Conservation (phyloP, 2,888 invertebrate species). For the Thera britannica region DNA sequence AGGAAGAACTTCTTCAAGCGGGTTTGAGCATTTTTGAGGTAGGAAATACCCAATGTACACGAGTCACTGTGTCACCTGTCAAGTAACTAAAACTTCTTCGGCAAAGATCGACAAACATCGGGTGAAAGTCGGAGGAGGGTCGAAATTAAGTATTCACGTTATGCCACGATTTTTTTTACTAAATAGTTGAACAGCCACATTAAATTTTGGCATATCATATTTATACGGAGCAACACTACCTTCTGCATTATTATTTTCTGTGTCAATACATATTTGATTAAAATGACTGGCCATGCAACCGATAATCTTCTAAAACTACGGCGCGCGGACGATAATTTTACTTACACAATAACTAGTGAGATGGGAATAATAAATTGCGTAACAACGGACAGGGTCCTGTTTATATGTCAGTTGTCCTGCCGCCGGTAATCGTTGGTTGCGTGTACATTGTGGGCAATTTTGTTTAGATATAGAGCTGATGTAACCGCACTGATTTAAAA, state of each 20-base stretch:
- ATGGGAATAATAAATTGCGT: constrained; percentile 68
- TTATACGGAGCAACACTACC: too few species aligned
- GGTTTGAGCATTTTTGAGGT: too few species aligned
- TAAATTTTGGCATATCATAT: too few species aligned
- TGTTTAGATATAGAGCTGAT: constrained; percentile 58
- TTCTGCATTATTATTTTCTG: not conserved
- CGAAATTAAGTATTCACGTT: too few species aligned
- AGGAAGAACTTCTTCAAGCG: too few species aligned
- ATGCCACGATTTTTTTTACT: too few species aligned
- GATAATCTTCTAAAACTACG: constrained; percentile 31
- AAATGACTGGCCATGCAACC: constrained; percentile 22
- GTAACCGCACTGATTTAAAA: constrained; percentile 19
- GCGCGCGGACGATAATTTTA: constrained; percentile 47
- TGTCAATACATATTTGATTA: constrained; percentile 20
- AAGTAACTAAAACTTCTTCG: too few species aligned
- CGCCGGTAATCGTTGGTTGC: constrained; percentile 70
- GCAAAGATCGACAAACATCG: too few species aligned
- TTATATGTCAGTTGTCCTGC: constrained; percentile 73
- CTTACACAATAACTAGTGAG: constrained; percentile 46
- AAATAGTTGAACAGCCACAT: too few species aligned
- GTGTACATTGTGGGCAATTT: constrained; percentile 64
- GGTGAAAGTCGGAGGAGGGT: too few species aligned
- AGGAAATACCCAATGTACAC: too few species aligned
- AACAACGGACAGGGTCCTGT: constrained; percentile 75
- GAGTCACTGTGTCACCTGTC: too few species aligned